Evolutionary conservation across 2,113 vertebrate genomes (phyloP).

Genomic region (Tragulus kanchil): DNA sequence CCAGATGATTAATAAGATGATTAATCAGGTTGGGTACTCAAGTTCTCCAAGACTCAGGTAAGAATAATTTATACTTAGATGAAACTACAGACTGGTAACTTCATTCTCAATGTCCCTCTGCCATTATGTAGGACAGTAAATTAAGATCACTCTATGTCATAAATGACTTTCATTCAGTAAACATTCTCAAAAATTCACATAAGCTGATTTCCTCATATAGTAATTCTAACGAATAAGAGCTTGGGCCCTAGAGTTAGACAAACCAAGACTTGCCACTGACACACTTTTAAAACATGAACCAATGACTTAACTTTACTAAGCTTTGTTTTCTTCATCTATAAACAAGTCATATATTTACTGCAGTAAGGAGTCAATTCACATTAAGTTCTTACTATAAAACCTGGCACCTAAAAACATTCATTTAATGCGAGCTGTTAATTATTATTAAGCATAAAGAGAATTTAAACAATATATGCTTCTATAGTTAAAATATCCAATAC

Average conservation of each 20-base stretch:
- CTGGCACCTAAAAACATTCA: not conserved
- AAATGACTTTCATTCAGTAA: not conserved
- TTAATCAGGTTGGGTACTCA: not conserved
- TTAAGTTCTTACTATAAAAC: slow-evolving; percentile 7
- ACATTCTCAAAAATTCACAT: not conserved
- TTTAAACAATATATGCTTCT: not conserved
- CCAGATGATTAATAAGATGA: not conserved
- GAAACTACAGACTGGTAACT: slow-evolving; percentile 1
- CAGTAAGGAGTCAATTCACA: slow-evolving; percentile 23
- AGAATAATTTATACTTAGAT: slow-evolving; percentile 18
- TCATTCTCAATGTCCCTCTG: not conserved
- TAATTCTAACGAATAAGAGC: not conserved
- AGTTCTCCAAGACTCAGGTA: slow-evolving; percentile 16
- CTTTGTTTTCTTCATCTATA: slow-evolving; percentile 27
- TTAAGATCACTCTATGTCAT: not conserved
- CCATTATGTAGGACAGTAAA: not conserved
- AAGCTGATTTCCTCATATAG: not conserved
- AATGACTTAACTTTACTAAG: not conserved
- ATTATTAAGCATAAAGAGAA: slow-evolving; percentile 41
- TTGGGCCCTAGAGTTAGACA: not conserved
- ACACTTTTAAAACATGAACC: not conserved
- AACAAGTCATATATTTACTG: not conserved
- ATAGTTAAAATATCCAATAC: slow-evolving; percentile 51
- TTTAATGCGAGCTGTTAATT: not conserved
- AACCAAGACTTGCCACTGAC: not conserved